Conservation (phyloP, 2,797 vertebrate species). For the Thalassophryne amazonica region DNA sequence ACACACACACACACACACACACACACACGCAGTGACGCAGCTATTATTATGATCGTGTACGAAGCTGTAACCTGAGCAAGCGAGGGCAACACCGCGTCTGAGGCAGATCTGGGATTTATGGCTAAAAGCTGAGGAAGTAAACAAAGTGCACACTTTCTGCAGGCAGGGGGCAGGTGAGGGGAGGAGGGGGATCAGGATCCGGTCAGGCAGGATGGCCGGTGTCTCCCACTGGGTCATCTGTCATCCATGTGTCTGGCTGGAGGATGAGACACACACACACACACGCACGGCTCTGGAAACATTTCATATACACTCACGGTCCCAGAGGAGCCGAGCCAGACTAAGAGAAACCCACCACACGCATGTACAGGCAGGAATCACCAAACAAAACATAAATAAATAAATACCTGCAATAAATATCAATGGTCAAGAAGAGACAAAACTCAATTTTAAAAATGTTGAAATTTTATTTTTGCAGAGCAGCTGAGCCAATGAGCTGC, state of each 20-base stretch:
- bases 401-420: constrained; percentile 55
- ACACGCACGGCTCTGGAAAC: constrained; percentile 56
- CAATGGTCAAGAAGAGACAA: constrained; percentile 49
- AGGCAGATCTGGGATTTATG: constrained; percentile 66
- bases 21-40: constrained; percentile 41
- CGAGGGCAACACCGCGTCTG: constrained; percentile 55
- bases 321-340: constrained; percentile 48
- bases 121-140: constrained; percentile 65
- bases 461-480: constrained; percentile 67
- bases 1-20: constrained; percentile 27
- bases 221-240: constrained; percentile 76
- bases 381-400: constrained; percentile 61
- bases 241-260: constrained; percentile 75
- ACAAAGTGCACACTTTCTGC: constrained; percentile 68
- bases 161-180: constrained; percentile 20
- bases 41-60: constrained; percentile 57
- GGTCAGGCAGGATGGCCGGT: constrained; percentile 71
- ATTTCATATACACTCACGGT: constrained; percentile 32
- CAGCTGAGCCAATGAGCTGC: constrained; percentile 67
- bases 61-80: constrained; percentile 63
- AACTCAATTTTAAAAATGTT: constrained; percentile 33
- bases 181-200: constrained; percentile 40
- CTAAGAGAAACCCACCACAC: constrained; percentile 22
- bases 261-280: too few species aligned
- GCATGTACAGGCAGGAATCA: constrained; percentile 33